Evolutionary conservation across 1,140 invertebrate species (phyloP).

Genomic region (Polypedilum vanderplanki): DNA sequence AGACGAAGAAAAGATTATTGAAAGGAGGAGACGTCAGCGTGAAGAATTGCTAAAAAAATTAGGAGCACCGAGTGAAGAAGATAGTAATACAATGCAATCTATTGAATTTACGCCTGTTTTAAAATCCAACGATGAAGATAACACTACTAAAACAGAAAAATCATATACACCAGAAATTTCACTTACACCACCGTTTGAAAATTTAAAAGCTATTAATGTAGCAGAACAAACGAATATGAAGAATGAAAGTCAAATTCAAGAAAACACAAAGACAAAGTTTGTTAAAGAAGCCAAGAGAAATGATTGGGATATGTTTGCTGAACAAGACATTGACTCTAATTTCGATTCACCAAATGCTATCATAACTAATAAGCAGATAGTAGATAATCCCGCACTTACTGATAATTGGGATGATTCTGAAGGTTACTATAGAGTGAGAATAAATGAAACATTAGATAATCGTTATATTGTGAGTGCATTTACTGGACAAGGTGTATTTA

Average conservation of each 20-base stretch:
- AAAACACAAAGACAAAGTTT: slow-evolving; percentile 41
- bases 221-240: slow-evolving; percentile 37
- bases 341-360: slow-evolving; percentile 73
- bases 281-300: slow-evolving; percentile 45
- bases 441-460: slow-evolving; percentile 89
- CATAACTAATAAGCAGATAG: slow-evolving; percentile 55
- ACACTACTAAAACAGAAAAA: slow-evolving; percentile 32
- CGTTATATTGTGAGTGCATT: slow-evolving; percentile 95
- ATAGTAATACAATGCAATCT: slow-evolving; percentile 48
- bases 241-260: slow-evolving; percentile 37
- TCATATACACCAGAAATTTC: slow-evolving; percentile 31
- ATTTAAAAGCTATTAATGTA: slow-evolving; percentile 34
- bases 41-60: slow-evolving; percentile 74
- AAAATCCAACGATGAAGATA: neutral
- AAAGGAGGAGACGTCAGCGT: slow-evolving; percentile 77
- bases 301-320: slow-evolving; percentile 82
- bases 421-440: slow-evolving; percentile 94
- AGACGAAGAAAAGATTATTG: slow-evolving; percentile 90
- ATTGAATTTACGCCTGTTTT: neutral
- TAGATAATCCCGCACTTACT: slow-evolving; percentile 83
- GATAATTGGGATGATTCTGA: slow-evolving; percentile 99
- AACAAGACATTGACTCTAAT: slow-evolving; percentile 77
- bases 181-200: slow-evolving; percentile 34
- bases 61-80: slow-evolving; percentile 55
- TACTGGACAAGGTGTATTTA: slow-evolving; percentile 98